phyloP scores from a whole-genome alignment of 2,113 vertebrate species.

The Corynorhinus townsendii region DNA sequence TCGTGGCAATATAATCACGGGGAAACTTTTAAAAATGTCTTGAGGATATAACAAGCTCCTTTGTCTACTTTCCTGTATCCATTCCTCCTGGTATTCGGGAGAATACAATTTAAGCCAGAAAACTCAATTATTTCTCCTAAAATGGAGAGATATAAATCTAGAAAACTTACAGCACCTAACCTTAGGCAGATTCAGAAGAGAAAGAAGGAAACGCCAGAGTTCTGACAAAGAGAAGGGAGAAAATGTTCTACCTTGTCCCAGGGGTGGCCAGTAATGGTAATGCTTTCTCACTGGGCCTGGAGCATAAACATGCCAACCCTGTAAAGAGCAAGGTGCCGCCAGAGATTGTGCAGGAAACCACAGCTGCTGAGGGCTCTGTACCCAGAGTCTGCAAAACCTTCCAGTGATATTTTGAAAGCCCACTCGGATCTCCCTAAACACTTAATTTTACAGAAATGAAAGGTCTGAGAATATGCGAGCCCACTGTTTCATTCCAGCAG shows the following conservation, averaged over 20 bases:
- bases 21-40: neutral
- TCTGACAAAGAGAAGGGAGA: neutral
- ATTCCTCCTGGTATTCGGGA: neutral
- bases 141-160: constrained; percentile 2
- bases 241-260: neutral
- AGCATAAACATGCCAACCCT: neutral
- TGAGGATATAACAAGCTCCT: neutral
- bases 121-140: constrained; percentile 11
- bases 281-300: neutral
- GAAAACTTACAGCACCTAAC: neutral
- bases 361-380: neutral
- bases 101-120: neutral
- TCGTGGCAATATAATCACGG: neutral
- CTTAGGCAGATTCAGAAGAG: neutral
- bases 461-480: neutral
- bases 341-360: neutral
- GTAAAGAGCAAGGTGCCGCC: neutral
- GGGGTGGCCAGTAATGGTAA: too few species aligned
- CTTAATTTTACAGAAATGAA: constrained; percentile 14
- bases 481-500: neutral
- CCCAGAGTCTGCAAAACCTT: neutral
- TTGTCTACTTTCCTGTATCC: neutral
- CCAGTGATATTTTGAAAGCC: neutral
- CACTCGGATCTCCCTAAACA: neutral
- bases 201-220: neutral